Base-by-base conservation (phyloP, 2,797 vertebrate species). In the Anniella stebbinsi region DNA sequence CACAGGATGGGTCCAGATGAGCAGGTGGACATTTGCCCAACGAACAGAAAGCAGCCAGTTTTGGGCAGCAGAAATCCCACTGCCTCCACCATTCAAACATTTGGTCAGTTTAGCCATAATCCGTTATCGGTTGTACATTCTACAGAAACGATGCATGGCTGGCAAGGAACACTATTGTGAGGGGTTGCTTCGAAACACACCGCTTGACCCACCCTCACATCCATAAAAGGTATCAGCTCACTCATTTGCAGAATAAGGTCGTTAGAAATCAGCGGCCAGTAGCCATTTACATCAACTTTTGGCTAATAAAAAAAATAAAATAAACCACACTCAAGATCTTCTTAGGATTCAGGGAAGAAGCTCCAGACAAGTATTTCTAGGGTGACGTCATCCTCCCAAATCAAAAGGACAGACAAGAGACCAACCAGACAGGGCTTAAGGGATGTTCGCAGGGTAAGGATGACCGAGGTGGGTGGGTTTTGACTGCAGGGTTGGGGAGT, bases 1-100 rank as follows among this genome's bases (percentile, higher is more conserved):
- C 96, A 96, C 95, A 95, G 96, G 96, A 96, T 96, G 97, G 96
- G 95, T 90, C 93, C 94, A 92, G 89, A 94, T 92, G 95, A 93
- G 77, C 73, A 90, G 91, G 92, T 89, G 94, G 96, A 81, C 1
- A 67, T 33, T 92, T 70, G 13, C 84, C 90, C 54, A 82, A 15
- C 33, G 51, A n/a, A 28, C 18, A 25, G 21, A 63, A 87, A 91
- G 89, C 78, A 75, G 72, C 63, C 73, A 8, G 17, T 28, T 83
- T 73, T 13, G 5, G 41, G 72, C 2, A n/a, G 36, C 69, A 75
- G 11, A 45, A 28, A n/a, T 30, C 86, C 30, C 23, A n/a, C 7
- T 2, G 5, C 83, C 38, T 8, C 76, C 48, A 12, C 41, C 63
- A 10, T 5, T 21, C 36, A 28, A 78, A 83, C 63, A 25, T 87